These are phyloP conservation scores for Halocaridina rubra DNA, from an alignment of 2,888 invertebrate genomes.

Conservation along the genomic window DNA sequence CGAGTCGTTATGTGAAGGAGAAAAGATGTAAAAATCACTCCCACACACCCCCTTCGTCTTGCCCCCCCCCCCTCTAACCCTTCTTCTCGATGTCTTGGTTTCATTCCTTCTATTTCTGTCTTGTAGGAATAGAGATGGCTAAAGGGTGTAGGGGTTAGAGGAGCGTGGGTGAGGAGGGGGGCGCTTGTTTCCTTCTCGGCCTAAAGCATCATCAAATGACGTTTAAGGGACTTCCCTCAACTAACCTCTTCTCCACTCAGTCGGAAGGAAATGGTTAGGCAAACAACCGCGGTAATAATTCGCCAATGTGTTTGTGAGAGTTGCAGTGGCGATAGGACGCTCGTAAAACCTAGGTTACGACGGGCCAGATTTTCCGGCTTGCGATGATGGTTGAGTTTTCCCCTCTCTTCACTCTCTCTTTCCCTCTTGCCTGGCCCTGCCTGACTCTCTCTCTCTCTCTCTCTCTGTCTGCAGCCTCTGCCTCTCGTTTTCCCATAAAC, in stretches of 20 bases:
- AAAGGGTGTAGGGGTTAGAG: too few species aligned
- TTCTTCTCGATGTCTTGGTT: background rate
- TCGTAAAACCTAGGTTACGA: constrained; percentile 58
- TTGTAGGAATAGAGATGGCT: too few species aligned
- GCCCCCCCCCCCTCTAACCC: background rate
- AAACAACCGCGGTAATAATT: constrained; percentile 55
- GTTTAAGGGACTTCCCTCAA: background rate
- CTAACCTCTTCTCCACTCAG: constrained; percentile 38
- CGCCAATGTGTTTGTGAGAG: constrained; percentile 59
- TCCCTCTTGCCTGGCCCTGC: background rate
- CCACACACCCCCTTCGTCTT: background rate
- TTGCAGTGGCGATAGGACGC: constrained; percentile 48
- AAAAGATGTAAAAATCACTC: background rate
- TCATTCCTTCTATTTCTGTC: too few species aligned
- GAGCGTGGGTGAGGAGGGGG: too few species aligned
- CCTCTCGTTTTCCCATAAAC: background rate
- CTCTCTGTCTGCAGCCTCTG: background rate
- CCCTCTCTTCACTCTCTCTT: background rate
- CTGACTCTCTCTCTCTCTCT: background rate
- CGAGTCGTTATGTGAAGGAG: background rate
- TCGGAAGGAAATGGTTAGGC: constrained; percentile 47
- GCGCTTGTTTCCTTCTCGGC: background rate
- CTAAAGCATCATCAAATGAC: constrained; percentile 6
- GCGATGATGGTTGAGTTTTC: constrained; percentile 9
- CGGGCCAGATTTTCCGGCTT: constrained; percentile 58